phyloP scores from a whole-genome alignment of 2,888 invertebrate genomes.

The Leptinotarsa juncta region DNA sequence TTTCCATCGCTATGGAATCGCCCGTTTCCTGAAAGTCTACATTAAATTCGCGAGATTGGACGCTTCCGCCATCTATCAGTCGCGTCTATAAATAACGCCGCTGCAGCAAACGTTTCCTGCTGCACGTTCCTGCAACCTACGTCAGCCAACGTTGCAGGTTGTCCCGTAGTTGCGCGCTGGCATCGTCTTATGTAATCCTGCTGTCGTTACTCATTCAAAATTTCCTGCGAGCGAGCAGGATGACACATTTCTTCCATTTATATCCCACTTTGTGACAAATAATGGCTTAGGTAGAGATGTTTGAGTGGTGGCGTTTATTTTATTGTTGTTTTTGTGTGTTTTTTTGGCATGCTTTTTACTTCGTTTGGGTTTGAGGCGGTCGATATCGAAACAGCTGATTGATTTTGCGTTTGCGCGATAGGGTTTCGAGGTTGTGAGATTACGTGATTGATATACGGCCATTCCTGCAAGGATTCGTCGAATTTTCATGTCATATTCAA shows the following conservation, averaged over 20 bases:
- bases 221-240: not conserved
- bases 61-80: constrained; percentile 19
- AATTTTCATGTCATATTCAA: no score
- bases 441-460: no score
- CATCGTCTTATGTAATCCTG: not conserved
- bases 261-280: not conserved
- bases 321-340: not conserved
- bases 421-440: not conserved
- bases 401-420: not conserved
- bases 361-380: not conserved
- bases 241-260: not conserved
- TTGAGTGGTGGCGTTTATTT: not conserved
- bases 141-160: no score
- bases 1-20: not conserved
- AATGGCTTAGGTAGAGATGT: constrained; percentile 5
- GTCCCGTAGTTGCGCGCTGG: not conserved
- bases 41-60: not conserved
- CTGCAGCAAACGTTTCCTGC: constrained; percentile 14
- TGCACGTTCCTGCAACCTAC: not conserved
- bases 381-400: constrained; percentile 14
- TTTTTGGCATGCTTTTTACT: constrained; percentile 8
- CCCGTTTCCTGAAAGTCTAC: not conserved
- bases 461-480: no score
- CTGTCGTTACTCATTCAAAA: not conserved
- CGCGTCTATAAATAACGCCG: constrained; percentile 10